Evolutionary conservation across 2,888 invertebrate genomes (phyloP), one percentile per base, ranked within the genome.

Genomic region (Camptogramma bilineatum): DNA sequence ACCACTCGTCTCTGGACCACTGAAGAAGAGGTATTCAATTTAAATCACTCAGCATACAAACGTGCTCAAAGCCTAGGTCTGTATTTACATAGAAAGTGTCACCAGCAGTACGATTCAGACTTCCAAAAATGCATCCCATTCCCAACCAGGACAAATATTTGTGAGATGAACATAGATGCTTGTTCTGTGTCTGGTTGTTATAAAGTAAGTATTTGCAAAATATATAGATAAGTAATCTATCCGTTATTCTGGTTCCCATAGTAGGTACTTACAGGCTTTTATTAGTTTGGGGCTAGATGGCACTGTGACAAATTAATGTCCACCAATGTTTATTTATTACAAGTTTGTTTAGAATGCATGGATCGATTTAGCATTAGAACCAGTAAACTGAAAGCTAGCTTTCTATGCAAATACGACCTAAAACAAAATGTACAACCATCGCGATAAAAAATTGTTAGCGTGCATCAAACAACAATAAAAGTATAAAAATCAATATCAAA

Each of bases 11-110:
- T 84, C 83, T 92, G 92, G 92, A 92, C 92, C 92, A 89, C 90
- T 88, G 86, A 84, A 87, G 85, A 85, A 89, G 92, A 92, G 91
- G 92, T 91, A 91, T 87, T 88, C 78, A 81, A 83, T 85, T 88
- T 71, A 85, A 82, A 83, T 87, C 83, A 87, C 81, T 80, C 81
- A 73, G 78, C 79, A 77, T 76, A 79, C 76, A 77, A 68, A 72
- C 64, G 69, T 81, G 74, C 74, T 77, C 59, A 71, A 76, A 78
- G 72, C 71, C 71, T 17, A 46, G 19, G 52, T 31, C 18, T 16
- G 17, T 16, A 52, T 42, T 55, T 31, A 51, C 28, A 5, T 17
- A 44, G 31, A 62, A 62, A 62, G 18, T 19, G 16, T 34, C n/a
- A n/a, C n/a, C n/a, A 34, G 10, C 21, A 39, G n/a, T 39, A 8